phyloP scores from a whole-genome alignment of 2,113 vertebrate species.

The Rhabdornis inornatus region DNA sequence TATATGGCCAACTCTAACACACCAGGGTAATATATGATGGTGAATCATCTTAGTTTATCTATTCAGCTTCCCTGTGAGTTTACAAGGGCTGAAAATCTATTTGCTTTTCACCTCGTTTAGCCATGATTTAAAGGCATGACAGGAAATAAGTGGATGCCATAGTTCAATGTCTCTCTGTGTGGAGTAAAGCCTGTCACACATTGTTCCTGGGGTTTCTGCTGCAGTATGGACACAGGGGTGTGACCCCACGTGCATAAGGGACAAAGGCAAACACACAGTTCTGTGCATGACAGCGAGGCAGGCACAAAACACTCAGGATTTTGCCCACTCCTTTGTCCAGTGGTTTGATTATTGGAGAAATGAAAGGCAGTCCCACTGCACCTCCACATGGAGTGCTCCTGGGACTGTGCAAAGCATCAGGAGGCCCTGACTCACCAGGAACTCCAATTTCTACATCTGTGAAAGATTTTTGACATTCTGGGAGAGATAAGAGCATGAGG shows the following conservation, averaged over 20 bases:
- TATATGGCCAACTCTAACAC: neutral
- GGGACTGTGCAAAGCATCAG: neutral
- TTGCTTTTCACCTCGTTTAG: conserved; percentile 32
- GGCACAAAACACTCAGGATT: neutral
- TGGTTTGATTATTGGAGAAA: neutral
- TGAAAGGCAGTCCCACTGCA: neutral
- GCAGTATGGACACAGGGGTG: too few relatives aligned
- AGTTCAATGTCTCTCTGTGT: neutral
- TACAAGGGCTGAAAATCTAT: conserved; percentile 42
- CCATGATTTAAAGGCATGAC: conserved; percentile 42
- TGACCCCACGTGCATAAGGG: neutral
- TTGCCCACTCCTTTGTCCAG: neutral
- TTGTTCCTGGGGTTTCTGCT: neutral
- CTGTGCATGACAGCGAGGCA: neutral
- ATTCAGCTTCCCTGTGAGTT: conserved; percentile 40
- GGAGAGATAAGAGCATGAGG: neutral
- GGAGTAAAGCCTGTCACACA: neutral
- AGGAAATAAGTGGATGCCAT: conserved; percentile 2
- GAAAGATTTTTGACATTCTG: neutral
- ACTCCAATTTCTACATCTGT: neutral
- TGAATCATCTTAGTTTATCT: conserved; percentile 29
- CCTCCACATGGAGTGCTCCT: neutral
- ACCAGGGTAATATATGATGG: neutral
- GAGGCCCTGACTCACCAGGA: neutral
- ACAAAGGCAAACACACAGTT: neutral